Percentiles rank a stretch among this genome's conserved stretches.
These are phyloP conservation scores for Idaea straminata DNA, from an alignment of 2,888 invertebrate species.

Conservation along the genomic window DNA sequence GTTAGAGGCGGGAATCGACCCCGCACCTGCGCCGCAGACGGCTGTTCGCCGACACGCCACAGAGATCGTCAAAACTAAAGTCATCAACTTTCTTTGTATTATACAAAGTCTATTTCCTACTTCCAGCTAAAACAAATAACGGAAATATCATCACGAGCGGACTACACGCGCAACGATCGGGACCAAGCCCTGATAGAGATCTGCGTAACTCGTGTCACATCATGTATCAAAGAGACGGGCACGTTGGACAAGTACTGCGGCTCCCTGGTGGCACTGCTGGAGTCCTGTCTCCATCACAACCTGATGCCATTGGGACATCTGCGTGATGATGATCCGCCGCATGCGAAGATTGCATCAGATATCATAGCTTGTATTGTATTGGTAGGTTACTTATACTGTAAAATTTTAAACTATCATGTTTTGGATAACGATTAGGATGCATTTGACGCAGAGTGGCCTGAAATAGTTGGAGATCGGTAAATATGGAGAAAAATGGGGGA, in stretches of 20 bases:
- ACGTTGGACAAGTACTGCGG: slow-evolving; percentile 93
- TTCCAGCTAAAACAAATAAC: slow-evolving; percentile 86
- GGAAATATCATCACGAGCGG: slow-evolving; percentile 89
- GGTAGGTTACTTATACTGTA: slow-evolving; percentile 73
- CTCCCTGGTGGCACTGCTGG: slow-evolving; percentile 90
- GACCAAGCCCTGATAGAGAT: slow-evolving; percentile 98
- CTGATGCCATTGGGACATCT: slow-evolving; percentile 84
- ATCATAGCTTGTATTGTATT: slow-evolving; percentile 96
- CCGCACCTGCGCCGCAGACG: too few relatives aligned
- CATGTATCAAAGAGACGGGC: slow-evolving; percentile 93
- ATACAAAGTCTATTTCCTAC: slow-evolving; percentile 11
- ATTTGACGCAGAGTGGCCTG: too few relatives aligned
- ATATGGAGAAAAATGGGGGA: too few relatives aligned
- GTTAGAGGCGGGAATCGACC: too few relatives aligned
- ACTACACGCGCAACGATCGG: slow-evolving; percentile 92
- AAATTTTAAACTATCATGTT: too few relatives aligned
- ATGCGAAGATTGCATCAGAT: slow-evolving; percentile 97
- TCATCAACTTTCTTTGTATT: too few relatives aligned
- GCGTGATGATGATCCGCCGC: slow-evolving; percentile 94
- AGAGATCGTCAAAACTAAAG: neutral
- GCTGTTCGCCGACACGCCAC: too few relatives aligned
- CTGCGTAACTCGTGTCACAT: slow-evolving; percentile 93
- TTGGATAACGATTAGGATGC: too few relatives aligned
- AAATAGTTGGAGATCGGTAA: too few relatives aligned
- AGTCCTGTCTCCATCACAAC: slow-evolving; percentile 94